phyloP scores from a whole-genome alignment of 1,140 invertebrate genomes.

The Odontomachus brunneus region DNA sequence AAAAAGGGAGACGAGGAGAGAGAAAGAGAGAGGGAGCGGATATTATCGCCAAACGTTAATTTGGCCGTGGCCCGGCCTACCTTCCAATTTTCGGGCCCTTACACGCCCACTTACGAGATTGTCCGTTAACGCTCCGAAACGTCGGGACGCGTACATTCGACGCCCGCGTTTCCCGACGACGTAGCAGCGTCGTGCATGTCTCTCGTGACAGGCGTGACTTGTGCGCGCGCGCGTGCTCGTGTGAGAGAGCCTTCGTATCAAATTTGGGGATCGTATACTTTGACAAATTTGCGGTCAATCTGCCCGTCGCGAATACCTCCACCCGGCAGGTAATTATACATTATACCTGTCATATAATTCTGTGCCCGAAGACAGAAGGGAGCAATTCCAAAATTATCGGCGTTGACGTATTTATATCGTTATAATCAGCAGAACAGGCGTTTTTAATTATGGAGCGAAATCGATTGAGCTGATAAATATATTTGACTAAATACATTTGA shows the following conservation, averaged over 20 bases:
- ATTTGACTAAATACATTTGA: too few species aligned
- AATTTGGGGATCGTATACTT: conserved; percentile 9
- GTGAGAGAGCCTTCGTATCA: conserved; percentile 5
- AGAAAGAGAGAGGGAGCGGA: conserved; percentile 82
- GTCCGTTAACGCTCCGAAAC: conserved; percentile 83
- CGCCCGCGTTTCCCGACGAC: conserved; percentile 70
- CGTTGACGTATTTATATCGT: background rate
- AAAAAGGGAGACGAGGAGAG: conserved; percentile 55
- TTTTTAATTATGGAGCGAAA: background rate
- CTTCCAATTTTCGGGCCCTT: conserved; percentile 85
- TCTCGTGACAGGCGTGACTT: conserved; percentile 19
- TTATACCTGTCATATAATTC: conserved; percentile 23
- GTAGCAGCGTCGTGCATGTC: conserved; percentile 27
- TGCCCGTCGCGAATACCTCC: too few species aligned
- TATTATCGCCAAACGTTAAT: conserved; percentile 86
- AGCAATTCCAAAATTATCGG: background rate
- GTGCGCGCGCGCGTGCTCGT: background rate
- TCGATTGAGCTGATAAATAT: too few species aligned
- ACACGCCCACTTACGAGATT: conserved; percentile 85
- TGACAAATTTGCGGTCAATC: conserved; percentile 41
- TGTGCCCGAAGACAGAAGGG: background rate
- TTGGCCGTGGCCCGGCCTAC: conserved; percentile 84
- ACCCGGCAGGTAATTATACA: too few species aligned
- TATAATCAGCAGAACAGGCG: background rate
- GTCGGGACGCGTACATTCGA: conserved; percentile 79